phyloP scores from a whole-genome alignment of 2,888 invertebrate genomes.

The Agonopterix arenella region DNA sequence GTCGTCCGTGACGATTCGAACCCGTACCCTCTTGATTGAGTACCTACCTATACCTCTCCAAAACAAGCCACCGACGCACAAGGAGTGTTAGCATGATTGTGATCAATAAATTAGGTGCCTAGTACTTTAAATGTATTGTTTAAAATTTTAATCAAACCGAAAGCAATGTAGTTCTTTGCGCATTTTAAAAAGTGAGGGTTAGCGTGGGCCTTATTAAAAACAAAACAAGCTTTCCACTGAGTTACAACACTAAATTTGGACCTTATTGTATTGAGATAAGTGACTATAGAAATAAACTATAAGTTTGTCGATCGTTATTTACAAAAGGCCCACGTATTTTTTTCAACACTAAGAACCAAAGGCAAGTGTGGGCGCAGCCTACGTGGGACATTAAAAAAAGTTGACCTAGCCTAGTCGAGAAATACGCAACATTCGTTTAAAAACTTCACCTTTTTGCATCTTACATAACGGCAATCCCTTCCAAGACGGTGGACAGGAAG shows the following conservation, averaged over 20 bases:
- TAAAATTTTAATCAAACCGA: constrained; percentile 15
- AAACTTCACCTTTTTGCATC: neutral
- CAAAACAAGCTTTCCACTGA: neutral
- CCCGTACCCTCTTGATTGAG: too few relatives aligned
- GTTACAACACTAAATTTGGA: constrained; percentile 9
- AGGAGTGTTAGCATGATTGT: too few relatives aligned
- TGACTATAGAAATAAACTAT: constrained; percentile 5
- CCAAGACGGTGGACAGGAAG: neutral
- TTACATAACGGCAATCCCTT: neutral
- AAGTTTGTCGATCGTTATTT: constrained; percentile 29
- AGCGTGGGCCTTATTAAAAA: constrained; percentile 37
- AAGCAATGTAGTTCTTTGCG: constrained; percentile 33
- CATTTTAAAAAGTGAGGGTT: constrained; percentile 48
- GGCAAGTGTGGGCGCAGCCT: constrained; percentile 55
- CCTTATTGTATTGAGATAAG: constrained; percentile 25
- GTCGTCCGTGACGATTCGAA: too few relatives aligned
- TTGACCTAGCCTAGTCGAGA: constrained; percentile 39
- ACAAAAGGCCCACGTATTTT: constrained; percentile 58
- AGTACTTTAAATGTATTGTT: neutral
- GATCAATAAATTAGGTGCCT: too few relatives aligned
- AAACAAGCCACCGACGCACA: too few relatives aligned
- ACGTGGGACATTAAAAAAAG: constrained; percentile 47
- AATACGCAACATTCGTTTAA: constrained; percentile 34
- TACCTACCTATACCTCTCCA: too few relatives aligned
- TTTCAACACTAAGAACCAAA: constrained; percentile 33